Conservation (phyloP, 2,888 invertebrate genomes). For the Metacarcinus magister region DNA sequence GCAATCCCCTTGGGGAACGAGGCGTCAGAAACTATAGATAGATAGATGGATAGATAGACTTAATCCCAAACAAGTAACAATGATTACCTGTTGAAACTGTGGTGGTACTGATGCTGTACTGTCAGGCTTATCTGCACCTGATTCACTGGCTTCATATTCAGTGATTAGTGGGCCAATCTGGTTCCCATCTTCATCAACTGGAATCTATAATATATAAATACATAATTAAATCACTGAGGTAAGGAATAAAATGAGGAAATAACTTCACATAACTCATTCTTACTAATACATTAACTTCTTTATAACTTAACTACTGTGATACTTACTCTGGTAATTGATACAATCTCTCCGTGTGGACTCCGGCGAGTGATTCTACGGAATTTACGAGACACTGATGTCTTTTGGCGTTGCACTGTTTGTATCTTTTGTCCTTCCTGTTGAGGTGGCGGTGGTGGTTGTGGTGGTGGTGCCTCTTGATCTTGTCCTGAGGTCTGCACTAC, state of each 20-base stretch:
- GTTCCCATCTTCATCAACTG: constrained; percentile 73
- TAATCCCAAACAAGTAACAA: background rate
- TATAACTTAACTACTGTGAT: no score
- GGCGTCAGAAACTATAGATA: no score
- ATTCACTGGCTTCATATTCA: constrained; percentile 64
- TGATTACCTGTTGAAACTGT: constrained; percentile 56
- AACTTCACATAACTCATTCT: background rate
- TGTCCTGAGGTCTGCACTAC: constrained; percentile 62
- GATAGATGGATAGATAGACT: background rate
- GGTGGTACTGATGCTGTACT: constrained; percentile 54
- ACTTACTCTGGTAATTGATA: constrained; percentile 66
- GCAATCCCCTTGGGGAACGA: no score
- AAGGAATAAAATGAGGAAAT: background rate
- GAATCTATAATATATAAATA: constrained; percentile 53
- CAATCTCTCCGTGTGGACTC: constrained; percentile 65
- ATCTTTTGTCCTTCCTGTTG: constrained; percentile 70
- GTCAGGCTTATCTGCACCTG: constrained; percentile 15
- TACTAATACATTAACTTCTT: no score
- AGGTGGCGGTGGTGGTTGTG: background rate
- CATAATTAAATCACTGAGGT: background rate
- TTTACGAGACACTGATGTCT: constrained; percentile 56
- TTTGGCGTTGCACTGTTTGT: constrained; percentile 68
- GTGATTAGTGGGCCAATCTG: constrained; percentile 70
- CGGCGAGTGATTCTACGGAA: constrained; percentile 68
- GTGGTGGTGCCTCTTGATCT: background rate